phyloP scores from a whole-genome alignment of 1,140 invertebrate genomes.

The Vanessa tameamea region DNA sequence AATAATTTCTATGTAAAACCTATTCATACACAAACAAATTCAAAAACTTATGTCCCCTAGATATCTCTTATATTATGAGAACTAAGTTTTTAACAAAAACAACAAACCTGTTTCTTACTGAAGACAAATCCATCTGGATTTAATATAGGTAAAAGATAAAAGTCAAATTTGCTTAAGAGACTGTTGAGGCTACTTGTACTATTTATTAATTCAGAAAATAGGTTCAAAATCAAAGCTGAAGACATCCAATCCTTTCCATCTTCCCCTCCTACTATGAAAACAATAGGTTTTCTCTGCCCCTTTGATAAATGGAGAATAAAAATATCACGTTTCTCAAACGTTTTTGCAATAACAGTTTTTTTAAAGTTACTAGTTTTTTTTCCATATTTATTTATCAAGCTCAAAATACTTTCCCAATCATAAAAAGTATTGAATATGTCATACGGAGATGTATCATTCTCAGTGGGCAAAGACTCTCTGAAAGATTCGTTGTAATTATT shows the following conservation, averaged over 20 bases:
- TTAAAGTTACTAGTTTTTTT: slow-evolving; percentile 40
- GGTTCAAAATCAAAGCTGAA: slow-evolving; percentile 56
- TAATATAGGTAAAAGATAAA: slow-evolving; percentile 62
- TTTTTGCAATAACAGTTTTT: slow-evolving; percentile 57
- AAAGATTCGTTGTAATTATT: slow-evolving; percentile 11
- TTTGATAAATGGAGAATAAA: slow-evolving; percentile 57
- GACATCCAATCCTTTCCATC: slow-evolving; percentile 66
- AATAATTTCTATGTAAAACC: too few relatives aligned
- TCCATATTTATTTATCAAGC: slow-evolving; percentile 43
- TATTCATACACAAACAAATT: too few relatives aligned
- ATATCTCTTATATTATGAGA: not conserved
- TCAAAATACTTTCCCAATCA: slow-evolving; percentile 47
- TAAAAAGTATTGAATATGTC: slow-evolving; percentile 41
- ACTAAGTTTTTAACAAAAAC: not conserved
- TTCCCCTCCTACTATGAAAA: slow-evolving; percentile 66
- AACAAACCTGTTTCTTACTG: slow-evolving; percentile 41
- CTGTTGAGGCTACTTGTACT: slow-evolving; percentile 29
- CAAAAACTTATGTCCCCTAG: too few relatives aligned
- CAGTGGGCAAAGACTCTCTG: not conserved
- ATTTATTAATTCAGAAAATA: slow-evolving; percentile 49
- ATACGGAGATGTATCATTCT: not conserved
- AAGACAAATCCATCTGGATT: slow-evolving; percentile 72
- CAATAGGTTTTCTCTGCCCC: slow-evolving; percentile 46
- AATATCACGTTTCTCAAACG: slow-evolving; percentile 62
- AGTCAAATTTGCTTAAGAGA: slow-evolving; percentile 51